Percentiles rank a stretch among this genome's conserved stretches.
phyloP scores from a whole-genome alignment of 23 tunicate species.

The Styela clava region DNA sequence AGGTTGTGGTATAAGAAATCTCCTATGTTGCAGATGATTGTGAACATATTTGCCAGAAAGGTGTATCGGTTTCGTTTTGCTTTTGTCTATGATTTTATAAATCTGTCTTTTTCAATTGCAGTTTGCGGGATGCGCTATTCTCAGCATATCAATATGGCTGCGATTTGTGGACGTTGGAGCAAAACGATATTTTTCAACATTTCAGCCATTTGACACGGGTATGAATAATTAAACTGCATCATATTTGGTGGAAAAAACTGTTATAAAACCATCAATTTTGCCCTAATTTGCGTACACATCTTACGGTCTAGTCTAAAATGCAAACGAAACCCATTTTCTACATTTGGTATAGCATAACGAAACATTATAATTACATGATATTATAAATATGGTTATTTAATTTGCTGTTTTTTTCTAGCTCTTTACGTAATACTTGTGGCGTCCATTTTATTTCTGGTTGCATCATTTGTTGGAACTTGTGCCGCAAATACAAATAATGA shows the following conservation, averaged over 20 bases:
- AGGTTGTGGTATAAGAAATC: too few species aligned
- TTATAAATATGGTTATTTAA: too few species aligned
- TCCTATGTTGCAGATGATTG: too few species aligned
- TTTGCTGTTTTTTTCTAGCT: conserved; percentile 55
- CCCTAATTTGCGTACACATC: too few species aligned
- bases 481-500: conserved; percentile 84
- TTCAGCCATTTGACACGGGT: conserved; percentile 56
- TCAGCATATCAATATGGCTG: conserved; percentile 87
- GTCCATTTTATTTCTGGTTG: conserved; percentile 66
- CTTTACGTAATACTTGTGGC: conserved; percentile 52
- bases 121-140: conserved; percentile 93
- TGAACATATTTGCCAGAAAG: too few species aligned
- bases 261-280: neutral
- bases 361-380: too few species aligned
- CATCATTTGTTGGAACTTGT: conserved; percentile 82
- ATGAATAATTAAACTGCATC: neutral
- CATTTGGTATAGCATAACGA: too few species aligned
- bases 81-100: too few species aligned
- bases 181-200: conserved; percentile 36
- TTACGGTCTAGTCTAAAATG: too few species aligned
- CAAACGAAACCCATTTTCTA: too few species aligned
- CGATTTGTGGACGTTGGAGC: conserved; percentile 68
- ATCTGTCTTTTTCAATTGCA: conserved; percentile 13
- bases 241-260: neutral
- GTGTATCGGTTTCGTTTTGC: too few species aligned